These are phyloP conservation scores for Phorcus lineatus DNA, from an alignment of 2,888 invertebrate genomes.

Conservation along the genomic window DNA sequence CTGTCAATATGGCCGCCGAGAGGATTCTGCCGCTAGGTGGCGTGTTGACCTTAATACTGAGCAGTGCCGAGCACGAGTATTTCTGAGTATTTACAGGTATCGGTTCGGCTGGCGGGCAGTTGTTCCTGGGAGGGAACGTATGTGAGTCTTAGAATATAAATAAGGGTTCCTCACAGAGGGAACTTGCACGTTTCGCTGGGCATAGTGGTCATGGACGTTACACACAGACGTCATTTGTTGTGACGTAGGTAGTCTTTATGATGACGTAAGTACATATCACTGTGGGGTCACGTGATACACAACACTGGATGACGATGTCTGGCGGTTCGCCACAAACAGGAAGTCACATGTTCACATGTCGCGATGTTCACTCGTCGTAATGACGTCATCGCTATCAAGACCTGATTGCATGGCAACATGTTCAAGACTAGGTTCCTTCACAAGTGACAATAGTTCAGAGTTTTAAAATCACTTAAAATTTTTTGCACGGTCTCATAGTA, in stretches of 20 bases:
- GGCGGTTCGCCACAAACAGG: background rate
- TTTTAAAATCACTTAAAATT: background rate
- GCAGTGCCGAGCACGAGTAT: background rate
- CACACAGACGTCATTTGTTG: background rate
- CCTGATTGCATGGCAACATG: background rate
- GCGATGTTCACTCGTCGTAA: too few relatives aligned
- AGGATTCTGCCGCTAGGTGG: background rate
- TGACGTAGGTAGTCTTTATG: background rate
- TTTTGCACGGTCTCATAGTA: conserved; percentile 48
- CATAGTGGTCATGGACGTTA: background rate
- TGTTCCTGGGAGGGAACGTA: background rate
- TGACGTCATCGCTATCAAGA: too few relatives aligned
- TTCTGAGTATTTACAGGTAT: conserved; percentile 17
- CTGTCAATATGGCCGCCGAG: background rate
- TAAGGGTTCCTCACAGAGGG: background rate
- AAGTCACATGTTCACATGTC: background rate
- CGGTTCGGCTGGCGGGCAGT: too few relatives aligned
- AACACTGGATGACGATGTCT: background rate
- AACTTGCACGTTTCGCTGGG: conserved; percentile 25
- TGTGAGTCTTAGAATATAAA: background rate
- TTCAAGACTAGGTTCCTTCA: conserved; percentile 1
- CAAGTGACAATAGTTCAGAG: background rate
- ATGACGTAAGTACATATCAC: background rate
- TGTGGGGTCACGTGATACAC: conserved; percentile 4
- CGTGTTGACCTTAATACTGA: conserved; percentile 9